These are phyloP conservation scores for Strigamia transsilvanica DNA, from an alignment of 2,888 invertebrate species.

Conservation along the genomic window DNA sequence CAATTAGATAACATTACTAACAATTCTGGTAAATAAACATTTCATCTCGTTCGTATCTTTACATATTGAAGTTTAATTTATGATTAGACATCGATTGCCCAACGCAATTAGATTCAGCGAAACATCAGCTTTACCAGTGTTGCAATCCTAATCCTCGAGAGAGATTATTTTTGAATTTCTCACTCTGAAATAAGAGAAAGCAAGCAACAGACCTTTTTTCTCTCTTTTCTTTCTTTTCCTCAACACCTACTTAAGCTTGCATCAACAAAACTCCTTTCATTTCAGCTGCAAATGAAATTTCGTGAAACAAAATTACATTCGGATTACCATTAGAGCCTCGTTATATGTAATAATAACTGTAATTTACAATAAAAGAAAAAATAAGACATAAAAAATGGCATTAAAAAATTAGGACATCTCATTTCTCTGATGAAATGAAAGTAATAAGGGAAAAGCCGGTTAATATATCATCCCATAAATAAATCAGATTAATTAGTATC, in stretches of 20 bases:
- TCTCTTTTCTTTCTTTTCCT: not conserved
- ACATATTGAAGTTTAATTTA: not conserved
- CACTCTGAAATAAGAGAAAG: slow-evolving; percentile 1
- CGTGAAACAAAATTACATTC: not conserved
- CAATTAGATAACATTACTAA: not conserved
- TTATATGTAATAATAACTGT: not conserved
- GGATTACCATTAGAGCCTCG: not conserved
- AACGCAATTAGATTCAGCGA: not conserved
- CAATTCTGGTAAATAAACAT: not conserved
- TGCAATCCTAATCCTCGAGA: not conserved
- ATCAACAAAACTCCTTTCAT: not conserved
- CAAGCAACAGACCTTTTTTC: not conserved
- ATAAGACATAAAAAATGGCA: not conserved
- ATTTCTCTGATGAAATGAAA: not conserved
- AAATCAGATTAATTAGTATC: not conserved
- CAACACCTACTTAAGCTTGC: not conserved
- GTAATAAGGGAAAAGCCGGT: not conserved
- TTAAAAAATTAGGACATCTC: not conserved
- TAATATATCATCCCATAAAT: not conserved
- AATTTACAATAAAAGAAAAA: not conserved
- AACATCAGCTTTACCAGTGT: slow-evolving; percentile 12
- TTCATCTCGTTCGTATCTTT: too few species aligned
- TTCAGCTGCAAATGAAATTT: not conserved
- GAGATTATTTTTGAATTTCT: not conserved
- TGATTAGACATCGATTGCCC: slow-evolving; percentile 13